Conservation (phyloP, 30 jellyfish, hydroid and myxozoan genomes). For the Chironex yamaguchii region DNA sequence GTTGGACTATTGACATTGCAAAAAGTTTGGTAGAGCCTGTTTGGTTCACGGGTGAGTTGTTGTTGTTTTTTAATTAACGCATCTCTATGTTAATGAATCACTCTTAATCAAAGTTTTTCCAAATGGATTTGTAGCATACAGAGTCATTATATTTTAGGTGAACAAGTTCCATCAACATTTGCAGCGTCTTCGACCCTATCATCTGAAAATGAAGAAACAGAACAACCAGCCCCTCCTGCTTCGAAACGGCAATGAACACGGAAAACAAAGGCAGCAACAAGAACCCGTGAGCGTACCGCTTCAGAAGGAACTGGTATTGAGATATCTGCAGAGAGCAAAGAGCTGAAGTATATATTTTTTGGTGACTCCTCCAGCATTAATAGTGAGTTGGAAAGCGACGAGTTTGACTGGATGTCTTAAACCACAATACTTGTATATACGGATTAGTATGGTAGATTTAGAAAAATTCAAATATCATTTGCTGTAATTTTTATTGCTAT, state of each 20-base stretch:
- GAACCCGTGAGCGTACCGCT: constrained; percentile 6
- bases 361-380: constrained; percentile 50
- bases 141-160: constrained; percentile 4
- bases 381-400: constrained; percentile 25
- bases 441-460: no score
- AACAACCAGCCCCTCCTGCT: constrained; percentile 17
- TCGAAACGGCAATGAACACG: constrained; percentile 12
- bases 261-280: constrained; percentile 21
- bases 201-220: constrained; percentile 14
- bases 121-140: background rate
- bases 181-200: constrained; percentile 21
- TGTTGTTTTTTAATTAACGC: background rate
- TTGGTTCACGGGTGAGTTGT: constrained; percentile 47
- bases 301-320: constrained; percentile 12
- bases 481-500: no score
- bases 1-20: constrained; percentile 41
- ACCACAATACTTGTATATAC: no score
- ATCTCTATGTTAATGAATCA: background rate
- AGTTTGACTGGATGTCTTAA: constrained; percentile 5
- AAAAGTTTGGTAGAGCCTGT: constrained; percentile 25
- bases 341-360: constrained; percentile 32
- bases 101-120: background rate
- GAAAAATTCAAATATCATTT: no score
- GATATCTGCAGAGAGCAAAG: constrained; percentile 43
- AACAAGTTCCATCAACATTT: background rate